These are phyloP conservation scores for Hepsetus odoe DNA, from an alignment of 2,113 vertebrate genomes.

Conservation along the genomic window DNA sequence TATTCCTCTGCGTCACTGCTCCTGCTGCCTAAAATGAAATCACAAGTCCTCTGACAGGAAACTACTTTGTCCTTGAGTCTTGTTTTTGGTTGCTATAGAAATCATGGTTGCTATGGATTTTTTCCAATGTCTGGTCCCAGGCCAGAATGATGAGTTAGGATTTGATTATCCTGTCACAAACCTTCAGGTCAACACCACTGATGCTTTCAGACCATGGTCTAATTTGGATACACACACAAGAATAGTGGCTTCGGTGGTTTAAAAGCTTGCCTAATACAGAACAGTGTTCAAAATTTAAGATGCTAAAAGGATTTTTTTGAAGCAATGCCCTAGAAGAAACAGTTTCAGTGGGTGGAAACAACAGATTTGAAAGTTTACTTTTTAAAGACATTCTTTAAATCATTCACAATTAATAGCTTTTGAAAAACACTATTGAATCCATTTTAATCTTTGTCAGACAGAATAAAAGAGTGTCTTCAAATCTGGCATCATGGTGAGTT, in stretches of 20 bases:
- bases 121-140: neutral
- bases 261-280: neutral
- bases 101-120: slow-evolving; percentile 61
- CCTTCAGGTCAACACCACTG: slow-evolving; percentile 9
- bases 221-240: neutral
- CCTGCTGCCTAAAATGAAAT: neutral
- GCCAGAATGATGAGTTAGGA: neutral
- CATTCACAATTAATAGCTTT: slow-evolving; percentile 8
- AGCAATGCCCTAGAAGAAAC: no score
- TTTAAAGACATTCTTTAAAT: neutral
- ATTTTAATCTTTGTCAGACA: neutral
- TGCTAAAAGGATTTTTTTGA: neutral
- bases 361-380: no score
- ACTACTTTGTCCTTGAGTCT: slow-evolving; percentile 11
- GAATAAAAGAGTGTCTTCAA: neutral
- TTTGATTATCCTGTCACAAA: slow-evolving; percentile 14
- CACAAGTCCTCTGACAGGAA: neutral
- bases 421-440: slow-evolving; percentile 4
- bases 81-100: slow-evolving; percentile 49
- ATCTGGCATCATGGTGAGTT: neutral
- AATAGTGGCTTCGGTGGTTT: neutral
- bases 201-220: neutral
- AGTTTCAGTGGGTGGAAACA: no score
- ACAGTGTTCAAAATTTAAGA: no score
- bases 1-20: neutral